Conservation (phyloP, 2,888 invertebrate genomes). For the Limnephilus rhombicus region DNA sequence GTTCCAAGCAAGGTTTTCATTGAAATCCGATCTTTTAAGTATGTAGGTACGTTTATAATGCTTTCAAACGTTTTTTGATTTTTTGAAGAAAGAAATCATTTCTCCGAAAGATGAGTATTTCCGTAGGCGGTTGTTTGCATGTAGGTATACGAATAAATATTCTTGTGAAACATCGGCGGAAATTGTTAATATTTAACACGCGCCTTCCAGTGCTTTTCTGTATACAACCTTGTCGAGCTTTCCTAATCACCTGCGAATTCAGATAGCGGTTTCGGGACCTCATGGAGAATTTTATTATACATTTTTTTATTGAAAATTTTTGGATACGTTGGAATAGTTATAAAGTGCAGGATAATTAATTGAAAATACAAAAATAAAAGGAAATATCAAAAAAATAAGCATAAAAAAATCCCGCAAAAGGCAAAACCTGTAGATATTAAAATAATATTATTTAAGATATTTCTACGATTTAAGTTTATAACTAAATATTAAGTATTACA, state of each 20-base stretch:
- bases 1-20: not conserved
- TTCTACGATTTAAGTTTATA: no score
- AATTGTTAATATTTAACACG: slow-evolving; percentile 11
- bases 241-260: not conserved
- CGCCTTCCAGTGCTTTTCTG: not conserved
- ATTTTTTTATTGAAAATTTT: no score
- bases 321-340: no score
- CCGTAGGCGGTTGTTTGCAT: slow-evolving; percentile 3
- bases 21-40: not conserved
- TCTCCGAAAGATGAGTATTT: slow-evolving; percentile 15
- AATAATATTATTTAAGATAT: no score
- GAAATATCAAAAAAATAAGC: no score
- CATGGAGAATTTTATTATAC: not conserved
- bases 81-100: not conserved
- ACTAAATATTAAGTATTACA: no score
- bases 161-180: not conserved
- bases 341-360: no score
- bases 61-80: not conserved
- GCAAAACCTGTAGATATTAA: no score
- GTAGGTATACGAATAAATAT: slow-evolving; percentile 11
- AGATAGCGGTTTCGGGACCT: not conserved
- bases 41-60: not conserved
- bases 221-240: slow-evolving; percentile 3
- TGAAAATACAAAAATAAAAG: no score
- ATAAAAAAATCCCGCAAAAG: no score